Evolutionary conservation across 2,888 invertebrate genomes (phyloP), one percentile per base, ranked within the genome.

Genomic region (Diachrysia chrysitis): DNA sequence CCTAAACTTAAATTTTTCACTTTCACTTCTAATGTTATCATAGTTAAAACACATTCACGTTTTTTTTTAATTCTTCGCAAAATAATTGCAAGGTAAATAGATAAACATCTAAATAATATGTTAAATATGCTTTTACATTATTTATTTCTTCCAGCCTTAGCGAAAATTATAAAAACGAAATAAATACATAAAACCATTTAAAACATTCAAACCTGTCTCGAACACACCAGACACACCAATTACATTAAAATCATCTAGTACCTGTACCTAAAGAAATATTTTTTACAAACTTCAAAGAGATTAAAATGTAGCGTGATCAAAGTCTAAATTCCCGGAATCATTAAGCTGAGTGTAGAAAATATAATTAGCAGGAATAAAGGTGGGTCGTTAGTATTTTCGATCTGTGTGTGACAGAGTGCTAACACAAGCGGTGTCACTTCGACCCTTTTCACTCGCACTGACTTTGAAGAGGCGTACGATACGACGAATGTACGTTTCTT

Each of bases 401-500:
- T 83, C 85, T 88, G 89, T 72, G 69, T 81, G 77, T 88, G 91
- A 92, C 89, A 89, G 85, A 84, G 83, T 85, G 91, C 89, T 90
- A 91, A 92, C 92, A 88, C 83, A 86, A 87, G 84, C 78, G 84
- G 78, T 84, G 83, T 78, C 79, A 75, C 79, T 83, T 87, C 86
- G 88, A 90, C 90, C 90, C 91, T 90, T 84, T 76, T 90, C 87
- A 85, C 69, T 63, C 78, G 63, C 74, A 68, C 73, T 71, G 72
- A 73, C 74, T 63, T 71, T 76, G 54, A 68, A 72, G 66, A 66
- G 70, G 69, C 69, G 71, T 76, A 59, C 76, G 66, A 69, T 73
- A 66, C 71, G 80, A 73, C 75, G 69, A 73, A 57, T 73, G 48
- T 73, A 70, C 63, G 68, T 62, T 68, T 42, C 65, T 69, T 64